Evolutionary conservation across 2,113 vertebrate species (phyloP), one percentile per base, ranked within the genome.

Genomic region (Glaucomys volans): DNA sequence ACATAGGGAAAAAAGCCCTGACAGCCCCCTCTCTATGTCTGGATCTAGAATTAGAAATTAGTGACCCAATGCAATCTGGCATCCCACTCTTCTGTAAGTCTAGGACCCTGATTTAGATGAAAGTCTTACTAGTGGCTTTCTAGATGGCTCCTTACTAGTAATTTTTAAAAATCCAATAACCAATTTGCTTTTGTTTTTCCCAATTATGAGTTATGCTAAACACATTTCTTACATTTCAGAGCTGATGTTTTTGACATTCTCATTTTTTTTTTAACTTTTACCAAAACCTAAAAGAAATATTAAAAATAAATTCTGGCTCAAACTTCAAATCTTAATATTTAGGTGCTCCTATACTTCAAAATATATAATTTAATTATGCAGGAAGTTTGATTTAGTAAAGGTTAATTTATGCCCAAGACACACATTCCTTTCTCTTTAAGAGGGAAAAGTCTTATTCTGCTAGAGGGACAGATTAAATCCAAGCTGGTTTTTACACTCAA

Each of bases 391-490:
- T 74, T 96, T 95, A 71, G 85, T 59, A 87, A 76, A 79, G 42
- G 94, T 92, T 96, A 80, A 77, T 90, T 77, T 85, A 91, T 95
- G 54, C n/a, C 74, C 14, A 91, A 91, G 22, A 94, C 75, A 91
- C 62, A 75, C 44, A 81, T 94, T 76, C 42, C 57, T 92, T 87
- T 76, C 37, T 87, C 18, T 88, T 92, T 77, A 66, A 95, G 93
- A 79, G 28, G 67, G 77, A 72, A 87, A 95, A 74, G 54, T 89
- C 90, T 83, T 89, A 86, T 44, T 91, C 74, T 89, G 69, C 18
- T 90, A 67, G 74, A 91, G 50, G 82, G 17, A 47, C 4, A 64
- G 72, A 96, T 87, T 52, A 92, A 91, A 90, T 90, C 67, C 24
- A 80, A 90, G 66, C n/a, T 67, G 76, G 44, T 86, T 84, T 95